Conservation (phyloP, 2,888 invertebrate species). For the Nemotelus nigrinus region DNA sequence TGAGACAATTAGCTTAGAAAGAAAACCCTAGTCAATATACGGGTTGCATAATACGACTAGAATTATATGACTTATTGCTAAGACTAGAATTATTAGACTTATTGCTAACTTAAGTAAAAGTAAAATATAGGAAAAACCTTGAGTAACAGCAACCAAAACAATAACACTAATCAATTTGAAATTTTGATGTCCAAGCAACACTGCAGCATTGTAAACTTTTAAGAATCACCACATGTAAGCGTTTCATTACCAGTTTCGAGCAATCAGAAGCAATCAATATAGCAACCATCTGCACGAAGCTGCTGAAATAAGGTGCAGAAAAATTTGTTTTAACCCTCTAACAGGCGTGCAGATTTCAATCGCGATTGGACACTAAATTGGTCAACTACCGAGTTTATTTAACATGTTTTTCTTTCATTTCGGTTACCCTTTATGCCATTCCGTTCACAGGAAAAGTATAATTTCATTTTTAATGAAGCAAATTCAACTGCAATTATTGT, state of each 20-base stretch:
- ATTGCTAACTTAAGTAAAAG: too few relatives aligned
- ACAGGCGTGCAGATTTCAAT: conserved; percentile 35
- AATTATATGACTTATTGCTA: too few relatives aligned
- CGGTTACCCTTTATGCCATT: neutral
- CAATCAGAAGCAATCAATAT: neutral
- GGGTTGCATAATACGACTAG: too few relatives aligned
- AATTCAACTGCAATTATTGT: conserved; percentile 42
- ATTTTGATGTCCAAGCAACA: too few relatives aligned
- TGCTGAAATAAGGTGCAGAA: conserved; percentile 27
- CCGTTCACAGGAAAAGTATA: conserved; percentile 25
- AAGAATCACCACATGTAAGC: neutral
- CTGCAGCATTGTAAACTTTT: neutral
- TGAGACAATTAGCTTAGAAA: too few relatives aligned
- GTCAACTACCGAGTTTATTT: neutral
- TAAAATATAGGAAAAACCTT: too few relatives aligned
- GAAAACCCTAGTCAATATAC: too few relatives aligned
- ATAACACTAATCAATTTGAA: too few relatives aligned
- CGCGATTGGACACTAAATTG: conserved; percentile 38
- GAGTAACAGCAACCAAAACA: too few relatives aligned
- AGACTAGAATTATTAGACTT: too few relatives aligned
- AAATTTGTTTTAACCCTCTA: conserved; percentile 41
- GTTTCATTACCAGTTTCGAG: neutral
- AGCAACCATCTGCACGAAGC: conserved; percentile 32
- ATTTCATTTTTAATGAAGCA: conserved; percentile 43
- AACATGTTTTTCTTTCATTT: conserved; percentile 3